Base-by-base conservation (phyloP, 1,140 invertebrate genomes). In the Ostrea denselamellosa region DNA sequence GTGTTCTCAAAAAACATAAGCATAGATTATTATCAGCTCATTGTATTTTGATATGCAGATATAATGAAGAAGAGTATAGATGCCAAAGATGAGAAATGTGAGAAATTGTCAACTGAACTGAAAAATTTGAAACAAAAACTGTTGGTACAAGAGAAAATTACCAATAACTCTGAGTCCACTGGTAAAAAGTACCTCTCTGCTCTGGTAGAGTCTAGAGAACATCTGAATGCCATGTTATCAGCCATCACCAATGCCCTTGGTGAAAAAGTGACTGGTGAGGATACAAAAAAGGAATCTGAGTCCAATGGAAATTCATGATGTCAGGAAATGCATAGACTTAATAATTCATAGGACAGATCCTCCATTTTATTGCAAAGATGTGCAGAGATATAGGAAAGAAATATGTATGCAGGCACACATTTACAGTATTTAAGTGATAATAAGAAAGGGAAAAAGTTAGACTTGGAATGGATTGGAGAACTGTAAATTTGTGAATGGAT, bases 111-210 rank as follows among this genome's bases (percentile, higher is more conserved):
- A 54, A 52, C 86, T 2, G 91, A 93, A 19, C 56, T 93, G 12
- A 92, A 92, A 25, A 86, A 90, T 56, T 44, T 90, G 19, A 91
- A 90, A 53, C 91, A 91, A 25, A 89, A 90, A 62, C 58, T 90
- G 17, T 89, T 68, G 17, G 88, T 87, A 14, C 89, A 90, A 34
- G 89, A 87, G 53, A 91, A 90, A 68, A 71, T 90, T 2, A 91
- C 91, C n/a, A 90, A 56, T 22, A 89, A 83, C 71, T 89, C 90
- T 1, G 90, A 93, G 68, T 87, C 90, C 19, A 86, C 87, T 8
- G 91, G 92, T 84, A 90, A 89, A 56, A 92, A 92, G 71, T 93
- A 92, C 85, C 87, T 90, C 34, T 89, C 92, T 22, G 90, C 90
- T 8, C 62, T 92, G 8, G 88, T 91, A 90, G 87, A 87, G 19